A percentile compares a stretch with the other conserved stretches of the same genome.
Conservation (phyloP, 2,888 invertebrate genomes). For the Coenonympha arcania region DNA sequence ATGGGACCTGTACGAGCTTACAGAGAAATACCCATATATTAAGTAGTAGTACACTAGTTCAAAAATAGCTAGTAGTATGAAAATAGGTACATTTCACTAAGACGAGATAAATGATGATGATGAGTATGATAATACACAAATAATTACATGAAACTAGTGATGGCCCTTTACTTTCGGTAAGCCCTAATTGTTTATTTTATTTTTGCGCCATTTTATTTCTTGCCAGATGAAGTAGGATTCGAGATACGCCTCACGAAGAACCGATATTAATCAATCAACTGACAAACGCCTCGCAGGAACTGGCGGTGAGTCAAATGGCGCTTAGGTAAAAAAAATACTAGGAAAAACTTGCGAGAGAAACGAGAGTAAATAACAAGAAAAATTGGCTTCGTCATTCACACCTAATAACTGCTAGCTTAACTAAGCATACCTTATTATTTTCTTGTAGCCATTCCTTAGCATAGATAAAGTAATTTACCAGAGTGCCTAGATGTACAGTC, state of each 20-base stretch:
- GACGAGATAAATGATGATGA: too few relatives aligned
- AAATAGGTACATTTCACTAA: too few relatives aligned
- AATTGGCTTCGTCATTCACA: slow-evolving; percentile 1
- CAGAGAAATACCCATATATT: too few relatives aligned
- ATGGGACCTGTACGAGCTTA: too few relatives aligned
- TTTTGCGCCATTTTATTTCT: neutral
- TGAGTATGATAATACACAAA: too few relatives aligned
- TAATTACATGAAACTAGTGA: too few relatives aligned
- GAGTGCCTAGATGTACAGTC: too few relatives aligned
- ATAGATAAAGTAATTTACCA: neutral
- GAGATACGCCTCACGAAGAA: slow-evolving; percentile 7
- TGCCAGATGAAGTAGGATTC: neutral
- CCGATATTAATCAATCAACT: slow-evolving; percentile 23
- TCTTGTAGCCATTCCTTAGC: neutral
- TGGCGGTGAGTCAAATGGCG: slow-evolving; percentile 21
- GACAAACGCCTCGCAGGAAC: slow-evolving; percentile 15
- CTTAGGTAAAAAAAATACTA: slow-evolving; percentile 11
- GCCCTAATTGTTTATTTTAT: neutral
- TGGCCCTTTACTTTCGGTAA: neutral
- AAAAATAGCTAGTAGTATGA: too few relatives aligned
- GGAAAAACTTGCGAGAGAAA: neutral
- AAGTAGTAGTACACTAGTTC: too few relatives aligned
- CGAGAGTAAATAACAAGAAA: neutral
- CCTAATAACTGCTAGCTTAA: slow-evolving; percentile 1
- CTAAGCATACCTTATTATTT: too few relatives aligned